Conservation (phyloP, 1,140 invertebrate genomes). For the Pentalonia nigronervosa region DNA sequence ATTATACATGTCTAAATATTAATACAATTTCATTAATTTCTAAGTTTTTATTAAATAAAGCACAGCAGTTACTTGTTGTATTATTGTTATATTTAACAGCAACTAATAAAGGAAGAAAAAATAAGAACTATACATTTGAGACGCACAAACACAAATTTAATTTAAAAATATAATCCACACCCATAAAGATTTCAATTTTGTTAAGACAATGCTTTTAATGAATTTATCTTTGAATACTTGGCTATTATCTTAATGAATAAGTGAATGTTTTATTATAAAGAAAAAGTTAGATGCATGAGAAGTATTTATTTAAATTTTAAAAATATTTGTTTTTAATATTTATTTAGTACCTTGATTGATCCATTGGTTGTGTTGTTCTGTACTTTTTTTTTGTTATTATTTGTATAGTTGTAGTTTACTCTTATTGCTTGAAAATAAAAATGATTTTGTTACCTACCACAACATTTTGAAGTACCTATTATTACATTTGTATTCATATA, state of each 20-base stretch:
- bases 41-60: neutral
- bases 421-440: slow-evolving; percentile 28
- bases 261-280: neutral
- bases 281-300: neutral
- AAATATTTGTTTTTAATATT: too few species aligned
- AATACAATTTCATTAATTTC: neutral
- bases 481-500: slow-evolving; percentile 30
- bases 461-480: neutral
- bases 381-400: slow-evolving; percentile 41
- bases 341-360: neutral
- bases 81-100: neutral
- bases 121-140: neutral
- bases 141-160: neutral
- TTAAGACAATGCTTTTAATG: neutral
- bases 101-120: neutral
- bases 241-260: neutral
- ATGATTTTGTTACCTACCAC: slow-evolving; percentile 37
- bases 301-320: neutral
- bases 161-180: neutral
- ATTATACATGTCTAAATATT: neutral
- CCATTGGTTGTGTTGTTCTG: slow-evolving; percentile 31
- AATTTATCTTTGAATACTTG: neutral
- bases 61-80: neutral
- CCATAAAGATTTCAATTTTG: neutral
- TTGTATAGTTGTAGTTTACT: slow-evolving; percentile 4